A percentile compares a stretch with the other conserved stretches of the same genome.
phyloP scores from a whole-genome alignment of 2,888 invertebrate species.

The Agrochola macilenta region DNA sequence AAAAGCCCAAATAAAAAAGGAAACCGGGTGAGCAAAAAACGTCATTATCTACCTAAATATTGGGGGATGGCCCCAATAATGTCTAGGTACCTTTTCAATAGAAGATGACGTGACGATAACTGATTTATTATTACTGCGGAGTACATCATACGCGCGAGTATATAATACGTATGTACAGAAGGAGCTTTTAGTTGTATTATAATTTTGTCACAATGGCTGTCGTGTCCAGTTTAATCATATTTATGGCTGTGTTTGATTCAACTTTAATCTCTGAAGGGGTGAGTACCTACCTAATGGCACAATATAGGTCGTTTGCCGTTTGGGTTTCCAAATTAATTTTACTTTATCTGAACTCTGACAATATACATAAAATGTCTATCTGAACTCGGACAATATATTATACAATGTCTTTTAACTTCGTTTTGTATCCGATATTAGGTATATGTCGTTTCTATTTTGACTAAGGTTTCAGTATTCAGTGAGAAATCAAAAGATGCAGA shows the following conservation, averaged over 20 bases:
- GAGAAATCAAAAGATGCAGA: too few species aligned
- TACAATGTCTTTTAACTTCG: too few species aligned
- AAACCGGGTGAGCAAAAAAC: neutral
- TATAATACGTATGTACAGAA: neutral
- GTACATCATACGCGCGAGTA: neutral
- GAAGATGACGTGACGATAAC: neutral
- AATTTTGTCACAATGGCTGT: slow-evolving; percentile 25
- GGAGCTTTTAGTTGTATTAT: slow-evolving; percentile 5
- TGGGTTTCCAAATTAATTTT: neutral
- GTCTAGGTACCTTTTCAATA: neutral
- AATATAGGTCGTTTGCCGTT: neutral
- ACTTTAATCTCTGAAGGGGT: slow-evolving; percentile 24
- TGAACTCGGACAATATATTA: too few species aligned
- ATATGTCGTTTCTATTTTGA: too few species aligned
- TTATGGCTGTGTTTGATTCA: slow-evolving; percentile 13
- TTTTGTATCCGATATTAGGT: too few species aligned
- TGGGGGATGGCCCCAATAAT: slow-evolving; percentile 17
- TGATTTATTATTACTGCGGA: neutral
- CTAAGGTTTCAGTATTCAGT: too few species aligned
- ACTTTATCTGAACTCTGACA: neutral
- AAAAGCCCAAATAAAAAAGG: neutral
- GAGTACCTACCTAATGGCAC: neutral
- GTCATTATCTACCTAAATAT: neutral
- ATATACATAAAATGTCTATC: too few species aligned
- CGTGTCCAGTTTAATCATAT: slow-evolving; percentile 5